Evolutionary conservation across 2,797 vertebrate species (phyloP).

Genomic region (Chaenodraco wilsoni): DNA sequence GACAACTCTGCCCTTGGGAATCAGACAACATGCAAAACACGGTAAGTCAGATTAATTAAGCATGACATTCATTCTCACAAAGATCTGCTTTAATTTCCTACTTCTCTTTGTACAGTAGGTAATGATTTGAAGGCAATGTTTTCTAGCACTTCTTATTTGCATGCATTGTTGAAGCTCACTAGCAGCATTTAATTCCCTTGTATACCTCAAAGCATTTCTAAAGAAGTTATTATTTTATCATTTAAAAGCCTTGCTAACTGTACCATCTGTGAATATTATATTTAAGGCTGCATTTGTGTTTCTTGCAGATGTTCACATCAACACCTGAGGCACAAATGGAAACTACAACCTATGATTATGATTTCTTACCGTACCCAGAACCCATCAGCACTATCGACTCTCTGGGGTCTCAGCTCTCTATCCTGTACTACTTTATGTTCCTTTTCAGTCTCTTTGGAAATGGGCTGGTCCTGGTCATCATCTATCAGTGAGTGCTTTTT

Average conservation of each 20-base stretch:
- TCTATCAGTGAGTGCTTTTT: constrained; percentile 72
- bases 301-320: constrained; percentile 10
- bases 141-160: not conserved
- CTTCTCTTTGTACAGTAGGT: not conserved
- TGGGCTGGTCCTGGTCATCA: constrained; percentile 78
- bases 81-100: not conserved
- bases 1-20: constrained; percentile 17
- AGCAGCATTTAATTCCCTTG: not conserved
- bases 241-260: not conserved
- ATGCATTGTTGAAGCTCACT: not conserved
- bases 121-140: not conserved
- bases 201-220: not conserved
- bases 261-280: not conserved
- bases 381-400: constrained; percentile 8
- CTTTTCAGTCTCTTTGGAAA: constrained; percentile 79
- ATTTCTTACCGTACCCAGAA: not conserved
- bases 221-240: not conserved
- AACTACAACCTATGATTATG: not conserved
- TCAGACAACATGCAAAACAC: constrained; percentile 13
- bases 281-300: constrained; percentile 7
- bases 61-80: constrained; percentile 1
- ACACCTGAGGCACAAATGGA: constrained; percentile 16
- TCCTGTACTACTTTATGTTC: constrained; percentile 79
- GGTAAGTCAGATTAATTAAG: constrained; percentile 44
- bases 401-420: constrained; percentile 66